Evolutionary conservation across 2,113 vertebrate genomes (phyloP), one percentile per base, ranked within the genome.

Genomic region (Rhagologus leucostigma): DNA sequence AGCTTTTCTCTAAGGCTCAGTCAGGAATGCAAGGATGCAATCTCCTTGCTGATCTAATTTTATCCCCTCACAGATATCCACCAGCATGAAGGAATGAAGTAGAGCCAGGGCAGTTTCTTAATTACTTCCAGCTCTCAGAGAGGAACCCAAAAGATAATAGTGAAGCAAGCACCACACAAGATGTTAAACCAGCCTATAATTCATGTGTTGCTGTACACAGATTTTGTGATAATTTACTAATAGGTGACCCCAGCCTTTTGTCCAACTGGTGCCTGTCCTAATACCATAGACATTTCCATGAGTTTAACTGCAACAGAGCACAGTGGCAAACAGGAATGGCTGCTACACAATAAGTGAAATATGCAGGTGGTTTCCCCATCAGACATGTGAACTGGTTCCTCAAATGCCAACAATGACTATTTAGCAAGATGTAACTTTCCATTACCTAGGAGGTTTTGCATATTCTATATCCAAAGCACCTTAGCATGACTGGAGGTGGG

Each of bases 1-100:
- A 62, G 84, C 85, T 95, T 93, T 90, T 90, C 93, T 90, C 85
- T 60, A 68, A 75, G 76, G 85, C 79, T 94, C 52, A 90, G 85
- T 27, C 35, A 90, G 95, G 95, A 95, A 94, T 92, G 90, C 52
- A 80, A 85, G 88, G 84, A 91, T n/a, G n/a, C n/a, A n/a, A n/a
- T 83, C 87, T 96, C 33, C 68, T 44, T 44, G 47, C 75, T 77
- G 68, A 81, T 93, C 88, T 97, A 95, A 95, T 93, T 96, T 95
- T 95, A 94, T 84, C 64, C 68, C 68, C 90, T 71, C 11, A 0
- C 68, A 94, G 76, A 92, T 69, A 91, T 64, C 76, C 47, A 93
- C 56, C 83, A 90, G 83, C 64, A 78, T 10, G n/a, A 90, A 96
- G 50, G 80, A 90, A 89, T 52, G 69, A 93, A 90, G 41, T 33